Evolutionary conservation across 2,797 vertebrate species (phyloP).

Genomic region (Tadarida brasiliensis): DNA sequence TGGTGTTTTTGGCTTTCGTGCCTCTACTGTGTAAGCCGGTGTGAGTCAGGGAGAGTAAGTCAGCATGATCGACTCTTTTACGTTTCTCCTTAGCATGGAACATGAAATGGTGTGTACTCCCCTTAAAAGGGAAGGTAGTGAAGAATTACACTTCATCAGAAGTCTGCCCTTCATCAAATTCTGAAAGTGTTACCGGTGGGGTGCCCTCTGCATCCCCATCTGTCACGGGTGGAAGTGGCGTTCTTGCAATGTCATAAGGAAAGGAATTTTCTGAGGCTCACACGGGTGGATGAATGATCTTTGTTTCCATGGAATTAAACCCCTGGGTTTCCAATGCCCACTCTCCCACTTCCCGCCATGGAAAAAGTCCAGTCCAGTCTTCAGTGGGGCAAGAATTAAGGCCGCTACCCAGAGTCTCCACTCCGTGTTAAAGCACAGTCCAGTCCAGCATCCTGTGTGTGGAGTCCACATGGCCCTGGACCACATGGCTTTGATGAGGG

Average conservation of each 20-base stretch:
- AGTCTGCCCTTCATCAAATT: background rate
- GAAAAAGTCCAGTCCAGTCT: background rate
- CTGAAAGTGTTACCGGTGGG: background rate
- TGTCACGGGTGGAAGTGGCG: background rate
- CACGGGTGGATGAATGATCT: background rate
- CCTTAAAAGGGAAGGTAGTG: conserved; percentile 20
- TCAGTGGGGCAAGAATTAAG: background rate
- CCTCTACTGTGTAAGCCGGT: conserved; percentile 70
- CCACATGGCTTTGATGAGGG: background rate
- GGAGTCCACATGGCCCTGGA: background rate
- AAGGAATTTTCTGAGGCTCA: background rate
- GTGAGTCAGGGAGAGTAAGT: conserved; percentile 65
- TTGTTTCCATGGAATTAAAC: background rate
- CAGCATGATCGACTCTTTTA: background rate
- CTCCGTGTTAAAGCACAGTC: background rate
- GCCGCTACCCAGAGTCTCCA: background rate
- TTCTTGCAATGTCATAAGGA: background rate
- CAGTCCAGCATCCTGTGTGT: background rate
- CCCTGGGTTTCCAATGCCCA: background rate
- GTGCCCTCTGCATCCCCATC: background rate
- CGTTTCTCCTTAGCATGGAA: background rate
- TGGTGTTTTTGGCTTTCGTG: conserved; percentile 76
- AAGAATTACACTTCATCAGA: too few species aligned
- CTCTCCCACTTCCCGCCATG: background rate
- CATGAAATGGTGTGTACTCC: background rate